These are phyloP conservation scores for Heliornis fulica DNA, from an alignment of 2,113 vertebrate genomes.

Conservation along the genomic window DNA sequence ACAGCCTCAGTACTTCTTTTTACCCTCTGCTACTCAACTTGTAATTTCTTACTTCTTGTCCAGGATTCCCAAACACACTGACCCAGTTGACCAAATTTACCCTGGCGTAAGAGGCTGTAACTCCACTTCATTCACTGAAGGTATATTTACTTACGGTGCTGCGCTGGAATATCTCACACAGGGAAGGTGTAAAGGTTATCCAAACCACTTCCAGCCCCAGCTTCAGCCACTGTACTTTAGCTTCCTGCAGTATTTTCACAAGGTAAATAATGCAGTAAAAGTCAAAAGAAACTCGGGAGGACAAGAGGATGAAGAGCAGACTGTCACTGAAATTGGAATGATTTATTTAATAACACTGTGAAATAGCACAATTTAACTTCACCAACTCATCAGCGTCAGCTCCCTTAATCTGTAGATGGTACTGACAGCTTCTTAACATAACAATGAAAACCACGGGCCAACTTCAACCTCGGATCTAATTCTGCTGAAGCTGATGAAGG, in stretches of 20 bases:
- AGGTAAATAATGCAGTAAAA: background rate
- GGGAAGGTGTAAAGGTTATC: background rate
- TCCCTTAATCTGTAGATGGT: background rate
- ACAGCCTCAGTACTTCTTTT: background rate
- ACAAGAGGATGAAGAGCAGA: background rate
- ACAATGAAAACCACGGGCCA: background rate
- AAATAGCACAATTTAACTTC: background rate
- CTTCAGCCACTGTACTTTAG: background rate
- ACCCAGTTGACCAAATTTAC: background rate
- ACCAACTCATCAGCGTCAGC: background rate
- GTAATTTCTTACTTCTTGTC: background rate
- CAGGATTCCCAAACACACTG: background rate
- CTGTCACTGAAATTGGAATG: background rate
- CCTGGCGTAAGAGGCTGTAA: background rate
- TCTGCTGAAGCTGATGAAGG: background rate
- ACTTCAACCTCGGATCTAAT: background rate
- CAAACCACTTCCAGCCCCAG: background rate
- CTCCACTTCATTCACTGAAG: background rate
- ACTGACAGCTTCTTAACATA: background rate
- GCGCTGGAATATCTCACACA: background rate
- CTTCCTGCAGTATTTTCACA: background rate
- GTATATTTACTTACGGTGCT: background rate
- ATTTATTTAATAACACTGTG: slow-evolving; percentile 10
- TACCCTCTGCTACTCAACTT: background rate
- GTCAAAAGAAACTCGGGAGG: background rate